A percentile compares a stretch with the other conserved stretches of the same genome.
Conservation (phyloP, 2,888 invertebrate genomes). For the Stramonita haemastoma region DNA sequence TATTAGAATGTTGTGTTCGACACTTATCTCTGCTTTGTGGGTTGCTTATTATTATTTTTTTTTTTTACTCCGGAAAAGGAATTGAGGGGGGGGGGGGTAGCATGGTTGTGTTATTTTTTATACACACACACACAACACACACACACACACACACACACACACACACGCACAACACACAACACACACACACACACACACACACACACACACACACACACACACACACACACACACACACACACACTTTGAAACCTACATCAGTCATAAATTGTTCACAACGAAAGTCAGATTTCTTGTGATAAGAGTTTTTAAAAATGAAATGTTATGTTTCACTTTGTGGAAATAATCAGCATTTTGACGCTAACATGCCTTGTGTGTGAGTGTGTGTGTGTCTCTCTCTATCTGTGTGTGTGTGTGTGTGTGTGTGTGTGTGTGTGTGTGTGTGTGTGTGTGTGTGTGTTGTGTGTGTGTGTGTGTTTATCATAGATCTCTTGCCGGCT, state of each 20-base stretch:
- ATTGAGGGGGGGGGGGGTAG: background rate
- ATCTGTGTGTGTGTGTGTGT: background rate
- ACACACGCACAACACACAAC: background rate
- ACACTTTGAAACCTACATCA: background rate
- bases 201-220: background rate
- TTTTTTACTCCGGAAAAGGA: background rate
- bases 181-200: background rate
- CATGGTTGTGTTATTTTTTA: too few species aligned
- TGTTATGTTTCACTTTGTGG: background rate
- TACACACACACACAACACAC: background rate
- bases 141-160: conserved; percentile 12
- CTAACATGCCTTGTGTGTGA: background rate
- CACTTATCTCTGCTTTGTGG: background rate
- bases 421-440: background rate
- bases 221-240: background rate
- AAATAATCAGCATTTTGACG: background rate
- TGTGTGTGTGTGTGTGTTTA: background rate
- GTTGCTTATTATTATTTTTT: too few species aligned
- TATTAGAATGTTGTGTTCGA: background rate
- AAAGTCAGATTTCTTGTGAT: background rate
- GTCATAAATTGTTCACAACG: background rate
- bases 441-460: background rate
- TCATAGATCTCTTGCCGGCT: background rate
- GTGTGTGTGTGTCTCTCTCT: background rate
- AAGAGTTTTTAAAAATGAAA: background rate